Evolutionary conservation across 1,140 invertebrate genomes (phyloP).

Genomic region (Caenorhabditis briggsae): DNA sequence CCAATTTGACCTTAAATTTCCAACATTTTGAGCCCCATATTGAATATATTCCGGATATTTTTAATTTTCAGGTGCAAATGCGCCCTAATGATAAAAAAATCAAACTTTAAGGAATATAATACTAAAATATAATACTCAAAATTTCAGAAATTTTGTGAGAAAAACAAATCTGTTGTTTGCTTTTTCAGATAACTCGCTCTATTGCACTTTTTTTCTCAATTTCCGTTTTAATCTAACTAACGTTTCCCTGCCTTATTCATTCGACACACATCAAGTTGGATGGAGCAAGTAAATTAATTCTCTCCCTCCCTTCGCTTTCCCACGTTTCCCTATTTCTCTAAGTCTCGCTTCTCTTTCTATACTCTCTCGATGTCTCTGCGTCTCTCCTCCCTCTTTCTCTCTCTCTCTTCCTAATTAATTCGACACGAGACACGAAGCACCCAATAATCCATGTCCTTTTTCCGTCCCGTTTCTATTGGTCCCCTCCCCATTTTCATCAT

Average conservation of each 20-base stretch:
- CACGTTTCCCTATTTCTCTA: slow-evolving; percentile 18
- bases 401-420: slow-evolving; percentile 50
- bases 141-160: too few relatives aligned
- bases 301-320: not conserved
- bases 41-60: too few relatives aligned
- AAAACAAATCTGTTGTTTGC: too few relatives aligned
- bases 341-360: not conserved
- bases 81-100: too few relatives aligned
- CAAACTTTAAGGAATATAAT: too few relatives aligned
- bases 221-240: not conserved
- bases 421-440: slow-evolving; percentile 27
- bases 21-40: too few relatives aligned
- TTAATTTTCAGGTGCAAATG: too few relatives aligned
- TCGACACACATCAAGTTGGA: not conserved
- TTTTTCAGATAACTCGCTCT: not conserved
- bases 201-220: not conserved
- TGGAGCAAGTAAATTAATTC: not conserved
- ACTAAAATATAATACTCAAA: too few relatives aligned
- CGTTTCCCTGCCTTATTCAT: not conserved
- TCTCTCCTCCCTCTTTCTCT: not conserved
- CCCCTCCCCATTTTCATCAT: not conserved
- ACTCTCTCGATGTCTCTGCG: not conserved
- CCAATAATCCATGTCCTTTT: slow-evolving; percentile 53
- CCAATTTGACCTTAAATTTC: too few relatives aligned
- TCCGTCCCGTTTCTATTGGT: not conserved